Evolutionary conservation across 2,797 vertebrate genomes (phyloP), one percentile per base, ranked within the genome.

Genomic region (Phyllotis vaccarum): DNA sequence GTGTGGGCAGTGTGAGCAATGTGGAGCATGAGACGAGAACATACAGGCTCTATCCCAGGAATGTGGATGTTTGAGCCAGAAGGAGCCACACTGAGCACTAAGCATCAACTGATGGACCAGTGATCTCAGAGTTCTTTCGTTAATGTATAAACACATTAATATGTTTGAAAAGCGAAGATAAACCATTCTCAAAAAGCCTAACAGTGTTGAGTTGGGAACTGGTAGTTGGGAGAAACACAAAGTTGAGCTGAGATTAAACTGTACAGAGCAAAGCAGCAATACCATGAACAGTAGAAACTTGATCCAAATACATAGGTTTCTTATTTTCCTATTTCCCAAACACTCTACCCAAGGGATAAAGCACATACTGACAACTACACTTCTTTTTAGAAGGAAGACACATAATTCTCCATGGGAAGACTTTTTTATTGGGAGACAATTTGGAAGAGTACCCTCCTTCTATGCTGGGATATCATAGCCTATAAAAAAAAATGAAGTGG

Each of bases 161-260:
- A 64, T 52, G n/a, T 22, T 56, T 21, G 11, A 4, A 75, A 91
- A 90, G 40, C 66, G 88, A 31, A 12, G 34, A 87, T 64, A 54
- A 87, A 58, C 24, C 10, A 40, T 11, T n/a, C 37, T 74, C 37
- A 80, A 78, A 78, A 54, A 46, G 74, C 83, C 24, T 86, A 1
- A 1, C 0, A 93, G 60, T 3, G 6, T 17, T 86, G 21, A 19
- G 37, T 62, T 89, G 86, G 76, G 6, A 17, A 80, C 3, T 74
- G 21, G 21, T 0, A 43, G 40, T 68, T 72, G 31, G 5, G n/a
- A 56, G n/a, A 93, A 31, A 62, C 6, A 93, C 24, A 62, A 27
- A 89, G 46, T 37, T 40, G 54, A 95, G 72, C 29, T 87, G 74
- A 91, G 52, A 76, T 81, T 21, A 66, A 76, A 95, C 68, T 81